These are phyloP conservation scores for Pocillopora damicornis DNA, from an alignment of 64 coral and sea anemone species.

Conservation along the genomic window DNA sequence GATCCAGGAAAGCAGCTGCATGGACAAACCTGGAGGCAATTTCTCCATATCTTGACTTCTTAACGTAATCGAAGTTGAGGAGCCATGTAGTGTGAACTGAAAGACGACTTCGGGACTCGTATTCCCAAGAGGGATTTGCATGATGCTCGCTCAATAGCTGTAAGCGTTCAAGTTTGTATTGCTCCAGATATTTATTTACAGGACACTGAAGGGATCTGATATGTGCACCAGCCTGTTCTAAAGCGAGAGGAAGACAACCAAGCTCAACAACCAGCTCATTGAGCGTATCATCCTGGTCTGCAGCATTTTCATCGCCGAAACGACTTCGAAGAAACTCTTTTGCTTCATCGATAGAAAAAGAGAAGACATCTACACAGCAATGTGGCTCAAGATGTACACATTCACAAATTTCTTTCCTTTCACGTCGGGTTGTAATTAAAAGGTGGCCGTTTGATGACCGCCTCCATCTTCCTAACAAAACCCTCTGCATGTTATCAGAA, in stretches of 20 bases:
- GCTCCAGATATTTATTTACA: too few species aligned
- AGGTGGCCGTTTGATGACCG: too few species aligned
- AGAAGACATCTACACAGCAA: too few species aligned
- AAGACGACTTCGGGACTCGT: conserved; percentile 37
- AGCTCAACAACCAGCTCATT: conserved; percentile 13
- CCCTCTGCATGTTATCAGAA: too few species aligned
- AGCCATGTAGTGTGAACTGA: conserved; percentile 52
- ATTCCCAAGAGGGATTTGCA: neutral
- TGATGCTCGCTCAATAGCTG: neutral
- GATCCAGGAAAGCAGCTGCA: conserved; percentile 4
- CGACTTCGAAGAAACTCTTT: too few species aligned
- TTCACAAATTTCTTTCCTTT: too few species aligned
- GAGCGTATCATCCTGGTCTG: neutral
- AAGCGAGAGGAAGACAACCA: conserved; percentile 43
- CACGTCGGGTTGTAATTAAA: too few species aligned
- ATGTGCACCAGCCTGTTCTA: conserved; percentile 5
- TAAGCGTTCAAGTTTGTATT: too few species aligned
- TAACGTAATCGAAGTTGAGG: conserved; percentile 49
- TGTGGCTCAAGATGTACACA: too few species aligned
- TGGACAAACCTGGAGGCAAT: neutral
- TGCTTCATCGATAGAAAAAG: too few species aligned
- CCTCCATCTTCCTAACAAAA: too few species aligned
- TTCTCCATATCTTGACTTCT: neutral
- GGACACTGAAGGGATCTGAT: conserved; percentile 10
- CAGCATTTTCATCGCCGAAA: too few species aligned